Percentiles rank a stretch among this genome's conserved stretches.
These are phyloP conservation scores for Heliconius melpomene DNA, from an alignment of 1,140 invertebrate species.

Conservation along the genomic window DNA sequence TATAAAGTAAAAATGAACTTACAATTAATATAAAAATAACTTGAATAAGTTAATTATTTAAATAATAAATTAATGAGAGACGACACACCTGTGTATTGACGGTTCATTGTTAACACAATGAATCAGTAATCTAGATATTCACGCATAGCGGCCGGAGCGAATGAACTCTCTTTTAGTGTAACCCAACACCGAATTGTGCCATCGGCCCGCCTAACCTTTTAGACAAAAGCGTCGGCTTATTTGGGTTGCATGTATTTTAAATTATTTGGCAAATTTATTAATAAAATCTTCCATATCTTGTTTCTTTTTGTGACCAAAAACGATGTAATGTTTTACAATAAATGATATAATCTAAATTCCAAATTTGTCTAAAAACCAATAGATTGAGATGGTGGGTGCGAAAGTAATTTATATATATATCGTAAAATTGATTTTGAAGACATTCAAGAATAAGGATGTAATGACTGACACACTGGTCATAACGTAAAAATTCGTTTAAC, in stretches of 20 bases:
- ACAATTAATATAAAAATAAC: not conserved
- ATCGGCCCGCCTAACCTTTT: slow-evolving; percentile 74
- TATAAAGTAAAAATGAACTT: not conserved
- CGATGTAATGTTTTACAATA: not conserved
- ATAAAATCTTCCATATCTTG: not conserved
- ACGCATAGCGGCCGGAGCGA: slow-evolving; percentile 70
- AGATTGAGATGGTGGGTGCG: not conserved
- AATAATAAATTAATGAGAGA: not conserved
- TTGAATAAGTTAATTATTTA: slow-evolving; percentile 9
- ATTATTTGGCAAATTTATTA: not conserved
- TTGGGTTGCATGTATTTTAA: slow-evolving; percentile 54
- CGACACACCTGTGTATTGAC: slow-evolving; percentile 44
- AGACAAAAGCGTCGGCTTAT: slow-evolving; percentile 59
- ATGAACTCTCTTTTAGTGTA: slow-evolving; percentile 77
- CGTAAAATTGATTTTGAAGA: not conserved
- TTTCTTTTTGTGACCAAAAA: not conserved
- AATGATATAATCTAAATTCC: not conserved
- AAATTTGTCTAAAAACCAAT: not conserved
- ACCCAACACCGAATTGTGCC: slow-evolving; percentile 73
- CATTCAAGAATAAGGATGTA: not conserved
- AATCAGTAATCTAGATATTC: slow-evolving; percentile 73
- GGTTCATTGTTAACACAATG: slow-evolving; percentile 63
- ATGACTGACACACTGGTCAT: slow-evolving; percentile 18
- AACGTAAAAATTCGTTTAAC: slow-evolving; percentile 30
- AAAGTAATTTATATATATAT: not conserved